Percentiles rank a stretch among this genome's conserved stretches.
These are phyloP conservation scores for Ametastegia equiseti DNA, from an alignment of 2,888 invertebrate genomes.

Conservation along the genomic window DNA sequence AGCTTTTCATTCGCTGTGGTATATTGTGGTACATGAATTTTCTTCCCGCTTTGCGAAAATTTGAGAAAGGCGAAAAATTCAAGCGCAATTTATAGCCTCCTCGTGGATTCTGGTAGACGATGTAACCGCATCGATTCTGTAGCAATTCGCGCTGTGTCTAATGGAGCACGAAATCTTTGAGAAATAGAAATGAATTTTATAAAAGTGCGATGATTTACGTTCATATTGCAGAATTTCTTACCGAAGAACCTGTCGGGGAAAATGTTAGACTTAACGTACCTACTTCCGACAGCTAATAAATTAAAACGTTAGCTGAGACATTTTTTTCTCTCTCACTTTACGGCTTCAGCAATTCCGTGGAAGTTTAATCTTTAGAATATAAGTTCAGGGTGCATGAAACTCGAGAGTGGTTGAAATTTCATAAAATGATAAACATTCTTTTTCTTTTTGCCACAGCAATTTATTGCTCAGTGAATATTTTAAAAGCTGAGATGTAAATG, in stretches of 20 bases:
- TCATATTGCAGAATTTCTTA: background rate
- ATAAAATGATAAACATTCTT: too few relatives aligned
- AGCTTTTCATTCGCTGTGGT: background rate
- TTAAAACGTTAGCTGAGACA: too few relatives aligned
- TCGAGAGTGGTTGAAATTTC: too few relatives aligned
- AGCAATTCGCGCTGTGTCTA: conserved; percentile 23
- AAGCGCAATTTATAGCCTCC: conserved; percentile 3
- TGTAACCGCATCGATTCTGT: conserved; percentile 6
- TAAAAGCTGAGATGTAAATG: too few relatives aligned
- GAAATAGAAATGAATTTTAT: conserved; percentile 11
- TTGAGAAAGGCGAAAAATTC: conserved; percentile 15
- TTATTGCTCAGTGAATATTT: too few relatives aligned
- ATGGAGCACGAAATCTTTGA: conserved; percentile 37
- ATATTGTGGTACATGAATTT: conserved; percentile 22
- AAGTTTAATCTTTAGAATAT: too few relatives aligned
- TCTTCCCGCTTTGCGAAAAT: background rate
- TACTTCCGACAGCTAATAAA: too few relatives aligned
- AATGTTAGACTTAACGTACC: background rate
- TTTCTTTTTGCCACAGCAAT: too few relatives aligned
- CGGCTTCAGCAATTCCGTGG: too few relatives aligned
- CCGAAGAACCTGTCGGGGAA: background rate
- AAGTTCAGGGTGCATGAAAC: too few relatives aligned
- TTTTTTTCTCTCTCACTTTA: too few relatives aligned
- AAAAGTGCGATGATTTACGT: background rate
- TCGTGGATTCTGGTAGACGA: background rate